Evolutionary conservation across 2,797 vertebrate genomes (phyloP).

Genomic region (Spinibarbus caldwelli): DNA sequence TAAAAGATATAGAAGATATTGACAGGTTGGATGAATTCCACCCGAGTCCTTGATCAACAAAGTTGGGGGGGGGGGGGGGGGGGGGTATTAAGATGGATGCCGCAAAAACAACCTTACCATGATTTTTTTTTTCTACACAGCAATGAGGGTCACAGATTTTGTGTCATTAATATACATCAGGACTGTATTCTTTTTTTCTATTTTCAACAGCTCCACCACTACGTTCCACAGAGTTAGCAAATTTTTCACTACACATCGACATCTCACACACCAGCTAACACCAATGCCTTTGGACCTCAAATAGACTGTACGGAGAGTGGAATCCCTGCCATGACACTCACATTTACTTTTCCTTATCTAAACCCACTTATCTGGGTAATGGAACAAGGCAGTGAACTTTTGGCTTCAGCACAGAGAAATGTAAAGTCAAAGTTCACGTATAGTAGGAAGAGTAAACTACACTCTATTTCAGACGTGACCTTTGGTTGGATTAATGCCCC

Average conservation of each 20-base stretch:
- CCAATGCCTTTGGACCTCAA: constrained; percentile 60
- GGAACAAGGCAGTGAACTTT: constrained; percentile 19
- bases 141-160: not conserved
- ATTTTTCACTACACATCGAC: not conserved
- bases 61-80: too few relatives aligned
- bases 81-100: too few relatives aligned
- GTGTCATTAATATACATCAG: not conserved
- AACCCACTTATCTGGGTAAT: constrained; percentile 27
- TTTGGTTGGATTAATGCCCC: constrained; percentile 7
- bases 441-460: not conserved
- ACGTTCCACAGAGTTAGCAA: constrained; percentile 15
- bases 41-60: not conserved
- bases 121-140: not conserved
- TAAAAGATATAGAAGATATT: not conserved
- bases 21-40: not conserved
- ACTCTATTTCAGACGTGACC: not conserved
- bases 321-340: constrained; percentile 21
- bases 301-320: constrained; percentile 16
- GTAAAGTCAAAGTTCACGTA: constrained; percentile 31
- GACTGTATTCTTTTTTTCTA: not conserved
- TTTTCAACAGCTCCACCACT: constrained; percentile 5
- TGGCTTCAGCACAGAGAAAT: not conserved
- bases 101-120: not conserved
- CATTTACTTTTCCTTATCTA: constrained; percentile 44
- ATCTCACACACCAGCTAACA: constrained; percentile 49